These are phyloP conservation scores for Matsumyia berberina DNA, from an alignment of 2,888 invertebrate species.

Conservation along the genomic window DNA sequence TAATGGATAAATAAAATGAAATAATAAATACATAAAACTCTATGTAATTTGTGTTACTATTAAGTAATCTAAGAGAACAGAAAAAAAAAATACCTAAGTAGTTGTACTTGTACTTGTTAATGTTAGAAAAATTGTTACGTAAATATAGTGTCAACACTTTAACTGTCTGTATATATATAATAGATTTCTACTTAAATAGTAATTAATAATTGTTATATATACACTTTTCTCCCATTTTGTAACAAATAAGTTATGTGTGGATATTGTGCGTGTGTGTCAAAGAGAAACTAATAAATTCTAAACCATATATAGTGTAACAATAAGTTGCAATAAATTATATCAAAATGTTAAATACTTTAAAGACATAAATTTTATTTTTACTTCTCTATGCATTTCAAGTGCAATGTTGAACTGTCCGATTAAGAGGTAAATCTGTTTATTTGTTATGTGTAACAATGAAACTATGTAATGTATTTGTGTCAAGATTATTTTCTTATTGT, in stretches of 20 bases:
- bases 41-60: conserved; percentile 13
- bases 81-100: conserved; percentile 6
- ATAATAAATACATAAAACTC: conserved; percentile 17
- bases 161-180: conserved; percentile 59
- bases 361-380: conserved; percentile 26
- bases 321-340: conserved; percentile 28
- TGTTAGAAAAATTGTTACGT: conserved; percentile 40
- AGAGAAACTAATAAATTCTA: conserved; percentile 18
- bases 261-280: conserved; percentile 23
- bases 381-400: conserved; percentile 52
- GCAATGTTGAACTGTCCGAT: conserved; percentile 64
- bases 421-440: conserved; percentile 29
- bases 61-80: background rate
- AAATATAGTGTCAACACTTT: conserved; percentile 37
- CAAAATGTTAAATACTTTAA: conserved; percentile 46
- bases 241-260: conserved; percentile 21
- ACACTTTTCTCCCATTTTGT: conserved; percentile 45
- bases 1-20: conserved; percentile 11
- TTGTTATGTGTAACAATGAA: conserved; percentile 55
- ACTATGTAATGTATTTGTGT: conserved; percentile 45
- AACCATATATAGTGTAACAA: background rate
- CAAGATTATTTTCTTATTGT: conserved; percentile 62
- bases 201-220: conserved; percentile 51
- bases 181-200: conserved; percentile 53
- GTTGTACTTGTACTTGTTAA: conserved; percentile 18